A percentile compares a stretch with the other conserved stretches of the same genome.
These are phyloP conservation scores for Microcebus jonahi DNA, from an alignment of 2,113 vertebrate species.

Conservation along the genomic window DNA sequence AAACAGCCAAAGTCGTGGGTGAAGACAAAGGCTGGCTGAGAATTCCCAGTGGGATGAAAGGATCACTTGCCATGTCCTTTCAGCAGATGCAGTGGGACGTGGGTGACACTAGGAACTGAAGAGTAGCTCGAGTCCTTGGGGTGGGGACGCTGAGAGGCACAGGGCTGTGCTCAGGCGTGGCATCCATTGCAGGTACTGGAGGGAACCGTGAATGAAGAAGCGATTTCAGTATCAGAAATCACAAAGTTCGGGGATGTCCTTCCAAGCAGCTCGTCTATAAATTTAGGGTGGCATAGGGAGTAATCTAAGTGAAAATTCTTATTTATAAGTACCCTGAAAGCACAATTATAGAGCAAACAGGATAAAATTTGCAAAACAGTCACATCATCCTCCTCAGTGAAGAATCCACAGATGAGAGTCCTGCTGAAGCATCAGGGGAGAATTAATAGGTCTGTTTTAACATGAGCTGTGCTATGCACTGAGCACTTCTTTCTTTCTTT, in stretches of 20 bases:
- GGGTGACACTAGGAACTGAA: not conserved
- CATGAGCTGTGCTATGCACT: not conserved
- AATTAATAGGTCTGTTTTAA: not conserved
- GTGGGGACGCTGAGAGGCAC: accelerated
- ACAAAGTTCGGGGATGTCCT: not conserved
- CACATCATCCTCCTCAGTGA: not conserved
- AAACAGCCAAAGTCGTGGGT: not conserved
- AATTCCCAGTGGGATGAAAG: not conserved
- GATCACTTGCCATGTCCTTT: not conserved
- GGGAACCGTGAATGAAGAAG: not conserved
- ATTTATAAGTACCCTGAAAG: not conserved
- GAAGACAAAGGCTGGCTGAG: accelerated
- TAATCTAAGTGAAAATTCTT: not conserved
- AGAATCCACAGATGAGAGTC: not conserved
- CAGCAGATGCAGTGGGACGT: not conserved
- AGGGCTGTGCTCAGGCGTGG: not conserved
- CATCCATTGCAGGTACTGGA: too few relatives aligned
- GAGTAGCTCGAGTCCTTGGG: not conserved
- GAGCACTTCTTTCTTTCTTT: not conserved
- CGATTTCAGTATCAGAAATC: not conserved
- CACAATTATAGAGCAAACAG: not conserved
- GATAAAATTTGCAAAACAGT: not conserved
- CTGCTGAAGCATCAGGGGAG: not conserved
- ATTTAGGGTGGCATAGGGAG: not conserved
- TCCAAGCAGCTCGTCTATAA: not conserved